A percentile compares a stretch with the other conserved stretches of the same genome.
Conservation (phyloP, 2,888 invertebrate species). For the Acrobasis consociella region DNA sequence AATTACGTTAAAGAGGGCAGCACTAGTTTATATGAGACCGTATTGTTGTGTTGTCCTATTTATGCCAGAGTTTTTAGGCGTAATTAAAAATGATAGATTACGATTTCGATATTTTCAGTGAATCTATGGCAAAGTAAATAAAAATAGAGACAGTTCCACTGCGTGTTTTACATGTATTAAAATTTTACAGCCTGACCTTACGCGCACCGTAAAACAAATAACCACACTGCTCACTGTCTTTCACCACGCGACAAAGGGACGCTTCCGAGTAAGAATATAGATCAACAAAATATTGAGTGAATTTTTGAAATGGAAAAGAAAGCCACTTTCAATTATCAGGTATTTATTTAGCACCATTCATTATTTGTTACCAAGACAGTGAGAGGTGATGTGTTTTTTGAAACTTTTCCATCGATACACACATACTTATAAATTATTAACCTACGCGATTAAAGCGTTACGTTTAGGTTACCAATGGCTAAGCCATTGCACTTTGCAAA, state of each 20-base stretch:
- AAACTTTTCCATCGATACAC: constrained; percentile 78
- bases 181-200: constrained; percentile 65
- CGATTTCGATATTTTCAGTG: neutral
- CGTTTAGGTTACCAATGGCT: constrained; percentile 63
- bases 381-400: constrained; percentile 56
- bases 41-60: constrained; percentile 7
- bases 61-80: constrained; percentile 9
- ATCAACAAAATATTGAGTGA: constrained; percentile 37
- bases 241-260: constrained; percentile 25
- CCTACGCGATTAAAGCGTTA: constrained; percentile 72
- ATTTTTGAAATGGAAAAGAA: constrained; percentile 35
- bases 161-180: constrained; percentile 57
- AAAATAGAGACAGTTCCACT: constrained; percentile 44
- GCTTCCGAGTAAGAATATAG: constrained; percentile 44
- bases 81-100: neutral
- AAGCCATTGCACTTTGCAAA: constrained; percentile 50
- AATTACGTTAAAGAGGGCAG: constrained; percentile 10
- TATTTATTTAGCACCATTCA: constrained; percentile 65
- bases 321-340: constrained; percentile 32
- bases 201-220: constrained; percentile 53
- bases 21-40: constrained; percentile 8
- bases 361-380: constrained; percentile 56
- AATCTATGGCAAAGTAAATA: constrained; percentile 23
- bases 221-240: constrained; percentile 72
- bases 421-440: constrained; percentile 42